Evolutionary conservation across 2,797 vertebrate species (phyloP).

Genomic region (Macrochelys suwanniensis): DNA sequence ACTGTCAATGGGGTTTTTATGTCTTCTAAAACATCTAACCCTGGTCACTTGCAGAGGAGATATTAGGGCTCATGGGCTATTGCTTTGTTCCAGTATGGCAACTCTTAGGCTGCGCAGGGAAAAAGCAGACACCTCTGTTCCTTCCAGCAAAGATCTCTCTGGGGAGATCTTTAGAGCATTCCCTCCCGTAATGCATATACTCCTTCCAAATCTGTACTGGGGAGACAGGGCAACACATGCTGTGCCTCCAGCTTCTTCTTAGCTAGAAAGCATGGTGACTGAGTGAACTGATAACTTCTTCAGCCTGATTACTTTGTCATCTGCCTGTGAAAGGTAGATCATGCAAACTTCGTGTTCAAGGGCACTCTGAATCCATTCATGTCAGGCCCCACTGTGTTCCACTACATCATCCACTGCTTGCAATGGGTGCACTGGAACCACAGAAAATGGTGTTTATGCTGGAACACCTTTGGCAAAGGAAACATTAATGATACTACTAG

Average conservation of each 20-base stretch:
- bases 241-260: not conserved
- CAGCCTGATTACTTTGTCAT: conserved; percentile 58
- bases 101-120: not conserved
- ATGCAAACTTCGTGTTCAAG: conserved; percentile 28
- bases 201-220: not conserved
- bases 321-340: not conserved
- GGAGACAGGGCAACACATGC: not conserved
- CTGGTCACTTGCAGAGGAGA: not conserved
- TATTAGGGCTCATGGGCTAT: not conserved
- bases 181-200: conserved; percentile 26
- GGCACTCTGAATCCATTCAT: not conserved
- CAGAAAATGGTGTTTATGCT: not conserved
- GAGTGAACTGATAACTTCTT: conserved; percentile 46
- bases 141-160: not conserved
- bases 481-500: not conserved
- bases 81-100: not conserved
- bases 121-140: not conserved
- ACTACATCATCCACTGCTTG: conserved; percentile 10
- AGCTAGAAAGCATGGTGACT: conserved; percentile 10
- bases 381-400: not conserved
- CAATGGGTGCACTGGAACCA: not conserved
- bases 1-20: not conserved
- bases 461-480: not conserved
- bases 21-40: not conserved
- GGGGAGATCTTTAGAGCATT: not conserved